A percentile compares a stretch with the other conserved stretches of the same genome.
phyloP scores from a whole-genome alignment of 2,797 vertebrate species.

The Parotocinclus haroldoi region DNA sequence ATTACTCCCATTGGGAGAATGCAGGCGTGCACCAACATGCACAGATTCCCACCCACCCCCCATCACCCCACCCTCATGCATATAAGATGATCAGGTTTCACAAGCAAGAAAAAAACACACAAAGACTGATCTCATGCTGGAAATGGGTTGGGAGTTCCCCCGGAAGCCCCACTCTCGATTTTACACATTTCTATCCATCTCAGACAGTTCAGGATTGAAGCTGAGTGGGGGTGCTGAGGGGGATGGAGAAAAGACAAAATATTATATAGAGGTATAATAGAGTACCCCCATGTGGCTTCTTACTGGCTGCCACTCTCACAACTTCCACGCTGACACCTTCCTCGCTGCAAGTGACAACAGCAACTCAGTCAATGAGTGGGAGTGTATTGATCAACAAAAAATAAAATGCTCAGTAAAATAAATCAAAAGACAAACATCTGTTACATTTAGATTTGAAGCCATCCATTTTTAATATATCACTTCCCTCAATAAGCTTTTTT shows the following conservation, averaged over 20 bases:
- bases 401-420: not conserved
- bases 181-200: conserved; percentile 39
- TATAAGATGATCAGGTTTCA: not conserved
- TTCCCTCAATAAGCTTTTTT: too few relatives aligned
- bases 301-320: conserved; percentile 39
- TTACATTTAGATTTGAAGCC: not conserved
- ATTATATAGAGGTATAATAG: conserved; percentile 27
- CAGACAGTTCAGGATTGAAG: conserved; percentile 26
- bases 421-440: not conserved
- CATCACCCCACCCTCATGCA: conserved; percentile 28
- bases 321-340: conserved; percentile 27
- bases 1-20: conserved; percentile 50
- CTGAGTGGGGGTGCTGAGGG: conserved; percentile 1
- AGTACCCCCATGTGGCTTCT: conserved; percentile 38
- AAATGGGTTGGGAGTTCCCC: not conserved
- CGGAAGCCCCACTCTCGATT: conserved; percentile 3
- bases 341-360: conserved; percentile 4
- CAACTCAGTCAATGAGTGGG: conserved; percentile 11
- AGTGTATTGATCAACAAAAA: conserved; percentile 13
- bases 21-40: conserved; percentile 20
- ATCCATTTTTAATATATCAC: too few relatives aligned
- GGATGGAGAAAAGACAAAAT: not conserved
- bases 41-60: conserved; percentile 9
- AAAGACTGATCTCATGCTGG: not conserved
- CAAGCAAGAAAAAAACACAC: not conserved